Base-by-base conservation (phyloP, 2,888 invertebrate species). In the Germaria angustata region DNA sequence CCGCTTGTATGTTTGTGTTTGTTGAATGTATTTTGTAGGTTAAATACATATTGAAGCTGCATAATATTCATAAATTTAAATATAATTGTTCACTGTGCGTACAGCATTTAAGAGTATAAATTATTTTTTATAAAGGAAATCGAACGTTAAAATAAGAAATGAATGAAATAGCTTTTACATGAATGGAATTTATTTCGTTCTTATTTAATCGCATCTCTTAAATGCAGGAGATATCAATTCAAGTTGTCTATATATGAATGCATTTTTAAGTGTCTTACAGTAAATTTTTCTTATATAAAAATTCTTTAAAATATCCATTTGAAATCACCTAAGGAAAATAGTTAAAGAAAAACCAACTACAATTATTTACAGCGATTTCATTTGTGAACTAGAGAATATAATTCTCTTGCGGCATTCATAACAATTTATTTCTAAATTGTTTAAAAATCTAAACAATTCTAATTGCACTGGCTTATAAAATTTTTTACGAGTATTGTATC, bases 21-120 rank as follows among this genome's bases (percentile, higher is more conserved):
- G 20, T 0, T 41, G 11, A 7, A 8, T 15, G 17, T 44, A n/a
- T 39, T 22, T 49, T 34, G 24, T 73, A 51, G 39, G 63, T 65
- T 53, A 76, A 69, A 63, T 49, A 36, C 34, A 59, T 49, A 53
- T 17, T 46, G 20, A 49, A 28, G 24, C n/a, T n/a, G 13, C 53
- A 61, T 49, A 22, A 61, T 61, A 72, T 77, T 66, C 2, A 66
- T 49, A 53, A 41, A 75, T 65, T 41, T 78, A 9, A 36, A 51
- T 20, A 81, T n/a, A 39, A 41, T 9, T 32, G 24, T 65, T 65
- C 3, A 55, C 32, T 71, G 51, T 53, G 73, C 44, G 28, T 13
- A 9, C 32, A 66, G 20, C 9, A 17, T 49, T 36, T 34, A 36
- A 22, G 28, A 51, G 4, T 13, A 13, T 57, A 11, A 20, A 1